A percentile compares a stretch with the other conserved stretches of the same genome.
Evolutionary conservation across 2,888 invertebrate genomes (phyloP).

Genomic region (Craniophora ligustri): DNA sequence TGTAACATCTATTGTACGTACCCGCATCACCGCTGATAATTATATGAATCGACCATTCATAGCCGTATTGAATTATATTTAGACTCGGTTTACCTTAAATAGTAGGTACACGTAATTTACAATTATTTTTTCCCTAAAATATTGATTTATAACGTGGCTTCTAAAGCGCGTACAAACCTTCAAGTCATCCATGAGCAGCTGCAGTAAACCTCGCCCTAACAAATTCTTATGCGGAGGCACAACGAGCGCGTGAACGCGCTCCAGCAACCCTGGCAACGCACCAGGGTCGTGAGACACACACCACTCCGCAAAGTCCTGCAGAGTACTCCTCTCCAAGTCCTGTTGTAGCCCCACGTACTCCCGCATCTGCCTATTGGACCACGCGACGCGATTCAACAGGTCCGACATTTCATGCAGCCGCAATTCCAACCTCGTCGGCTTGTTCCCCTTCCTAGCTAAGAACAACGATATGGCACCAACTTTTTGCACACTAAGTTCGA

Average conservation of each 20-base stretch:
- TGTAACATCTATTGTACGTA: conserved; percentile 35
- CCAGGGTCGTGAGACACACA: conserved; percentile 91
- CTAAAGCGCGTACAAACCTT: conserved; percentile 67
- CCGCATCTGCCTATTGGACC: conserved; percentile 89
- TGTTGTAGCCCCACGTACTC: conserved; percentile 86
- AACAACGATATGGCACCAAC: conserved; percentile 67
- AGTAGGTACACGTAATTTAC: too few species aligned
- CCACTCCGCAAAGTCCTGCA: conserved; percentile 91
- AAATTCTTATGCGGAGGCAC: conserved; percentile 82
- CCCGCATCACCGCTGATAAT: conserved; percentile 28
- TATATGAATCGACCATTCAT: conserved; percentile 28
- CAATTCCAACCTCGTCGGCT: conserved; percentile 86
- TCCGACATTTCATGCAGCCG: conserved; percentile 90
- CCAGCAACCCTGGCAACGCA: conserved; percentile 90
- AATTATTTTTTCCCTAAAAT: too few species aligned
- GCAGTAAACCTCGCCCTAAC: conserved; percentile 83
- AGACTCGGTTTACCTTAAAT: background rate
- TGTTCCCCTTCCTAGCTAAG: conserved; percentile 76
- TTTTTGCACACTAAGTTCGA: conserved; percentile 73
- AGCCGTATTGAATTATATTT: background rate
- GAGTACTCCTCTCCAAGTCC: conserved; percentile 89
- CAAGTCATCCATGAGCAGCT: conserved; percentile 72
- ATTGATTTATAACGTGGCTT: background rate
- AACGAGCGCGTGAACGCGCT: conserved; percentile 90
- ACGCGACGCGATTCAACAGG: conserved; percentile 88